These are phyloP conservation scores for Globia sparganii DNA, from an alignment of 2,888 invertebrate species.

Conservation along the genomic window DNA sequence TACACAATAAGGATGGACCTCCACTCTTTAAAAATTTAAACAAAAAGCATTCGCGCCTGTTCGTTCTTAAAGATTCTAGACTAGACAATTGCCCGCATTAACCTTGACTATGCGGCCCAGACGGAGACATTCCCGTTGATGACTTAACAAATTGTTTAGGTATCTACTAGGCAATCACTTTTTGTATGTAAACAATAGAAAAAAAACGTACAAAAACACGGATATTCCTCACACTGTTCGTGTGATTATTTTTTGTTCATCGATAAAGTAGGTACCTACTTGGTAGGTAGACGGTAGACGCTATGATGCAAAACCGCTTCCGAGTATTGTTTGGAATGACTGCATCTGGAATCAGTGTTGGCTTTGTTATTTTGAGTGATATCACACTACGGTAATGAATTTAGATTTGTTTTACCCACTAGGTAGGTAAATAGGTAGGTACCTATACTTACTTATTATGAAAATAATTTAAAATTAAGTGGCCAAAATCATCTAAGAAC, in stretches of 20 bases:
- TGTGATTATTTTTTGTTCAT: conserved; percentile 9
- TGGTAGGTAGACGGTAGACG: background rate
- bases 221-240: conserved; percentile 34
- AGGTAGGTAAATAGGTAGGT: background rate
- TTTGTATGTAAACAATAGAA: conserved; percentile 18
- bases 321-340: conserved; percentile 30
- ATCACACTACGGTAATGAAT: background rate
- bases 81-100: background rate
- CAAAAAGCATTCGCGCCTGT: background rate
- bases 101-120: conserved; percentile 17
- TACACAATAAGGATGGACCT: background rate
- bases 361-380: background rate
- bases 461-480: too few species aligned
- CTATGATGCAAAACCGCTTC: conserved; percentile 31
- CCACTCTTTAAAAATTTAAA: background rate
- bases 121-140: conserved; percentile 6
- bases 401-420: background rate
- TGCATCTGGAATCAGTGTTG: background rate
- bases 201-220: conserved; percentile 22
- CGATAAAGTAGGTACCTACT: conserved; percentile 6
- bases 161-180: conserved; percentile 23
- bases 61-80: background rate
- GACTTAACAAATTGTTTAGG: conserved; percentile 16
- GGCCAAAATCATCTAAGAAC: background rate
- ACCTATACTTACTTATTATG: too few species aligned